Percentiles rank a stretch among this genome's conserved stretches.
Evolutionary conservation across 2,888 invertebrate genomes (phyloP).

Genomic region (Tenthredo mesomela): DNA sequence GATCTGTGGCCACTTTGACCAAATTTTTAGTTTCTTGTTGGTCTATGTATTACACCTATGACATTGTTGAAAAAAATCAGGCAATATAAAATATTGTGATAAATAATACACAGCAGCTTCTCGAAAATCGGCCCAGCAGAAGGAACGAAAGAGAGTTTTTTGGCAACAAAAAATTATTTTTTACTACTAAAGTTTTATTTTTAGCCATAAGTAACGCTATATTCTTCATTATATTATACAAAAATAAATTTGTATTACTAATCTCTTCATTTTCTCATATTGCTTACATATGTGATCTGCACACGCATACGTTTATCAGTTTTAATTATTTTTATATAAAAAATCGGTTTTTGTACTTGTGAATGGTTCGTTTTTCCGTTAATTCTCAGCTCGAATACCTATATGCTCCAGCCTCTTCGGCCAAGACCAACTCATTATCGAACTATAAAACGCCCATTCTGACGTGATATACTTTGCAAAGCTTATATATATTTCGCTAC

Average conservation of each 20-base stretch:
- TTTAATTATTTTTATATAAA: too few species aligned
- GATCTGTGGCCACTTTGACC: too few species aligned
- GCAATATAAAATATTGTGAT: too few species aligned
- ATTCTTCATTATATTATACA: background rate
- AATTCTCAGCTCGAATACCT: background rate
- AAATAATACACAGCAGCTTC: too few species aligned
- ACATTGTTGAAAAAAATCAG: too few species aligned
- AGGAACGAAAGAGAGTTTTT: background rate
- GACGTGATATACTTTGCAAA: background rate
- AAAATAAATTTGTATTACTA: too few species aligned
- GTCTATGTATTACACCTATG: too few species aligned
- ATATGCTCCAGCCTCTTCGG: background rate
- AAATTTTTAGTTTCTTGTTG: too few species aligned
- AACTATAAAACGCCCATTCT: constrained; percentile 1
- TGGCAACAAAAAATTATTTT: background rate
- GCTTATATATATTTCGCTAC: background rate
- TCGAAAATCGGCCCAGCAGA: too few species aligned
- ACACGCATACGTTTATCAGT: too few species aligned
- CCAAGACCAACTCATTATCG: background rate
- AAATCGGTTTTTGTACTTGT: background rate
- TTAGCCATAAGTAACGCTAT: background rate
- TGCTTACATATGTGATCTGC: too few species aligned
- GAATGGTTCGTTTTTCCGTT: background rate
- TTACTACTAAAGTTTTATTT: background rate
- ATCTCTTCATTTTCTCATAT: too few species aligned